Percentiles rank a stretch among this genome's conserved stretches.
Conservation (phyloP, 2,113 vertebrate genomes). For the Melanerpes formicivorus region DNA sequence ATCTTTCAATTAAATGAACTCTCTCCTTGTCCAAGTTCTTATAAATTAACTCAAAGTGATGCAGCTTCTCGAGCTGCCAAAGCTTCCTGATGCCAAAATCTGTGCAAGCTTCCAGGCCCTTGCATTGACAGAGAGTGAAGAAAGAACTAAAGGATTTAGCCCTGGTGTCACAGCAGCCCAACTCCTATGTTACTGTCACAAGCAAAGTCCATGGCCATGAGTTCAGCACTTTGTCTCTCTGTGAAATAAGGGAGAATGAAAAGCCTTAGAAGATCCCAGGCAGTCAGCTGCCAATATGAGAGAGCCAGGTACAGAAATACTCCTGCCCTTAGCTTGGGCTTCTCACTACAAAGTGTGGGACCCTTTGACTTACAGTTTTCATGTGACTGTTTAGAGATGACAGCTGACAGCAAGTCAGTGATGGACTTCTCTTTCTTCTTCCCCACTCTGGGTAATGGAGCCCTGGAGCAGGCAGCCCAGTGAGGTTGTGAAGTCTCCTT, state of each 20-base stretch:
- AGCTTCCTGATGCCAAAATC: conserved; percentile 41
- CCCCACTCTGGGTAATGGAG: too few species aligned
- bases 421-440: neutral
- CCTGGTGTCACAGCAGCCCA: neutral
- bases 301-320: neutral
- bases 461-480: too few species aligned
- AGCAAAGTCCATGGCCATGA: neutral
- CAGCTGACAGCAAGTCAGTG: neutral
- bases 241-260: neutral
- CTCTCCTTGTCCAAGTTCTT: conserved; percentile 70
- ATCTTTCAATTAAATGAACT: conserved; percentile 83
- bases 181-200: neutral
- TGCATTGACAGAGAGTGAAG: neutral
- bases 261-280: neutral
- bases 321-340: neutral
- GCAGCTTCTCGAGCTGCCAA: conserved; percentile 50
- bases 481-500: too few species aligned
- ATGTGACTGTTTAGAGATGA: neutral
- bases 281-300: neutral
- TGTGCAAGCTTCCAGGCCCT: neutral
- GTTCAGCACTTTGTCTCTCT: neutral
- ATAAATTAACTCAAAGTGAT: conserved; percentile 76
- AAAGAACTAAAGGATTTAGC: neutral
- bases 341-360: neutral
- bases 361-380: neutral